These are phyloP conservation scores for Drosophila ochracea DNA, from an alignment of 2,888 invertebrate genomes.

Conservation along the genomic window DNA sequence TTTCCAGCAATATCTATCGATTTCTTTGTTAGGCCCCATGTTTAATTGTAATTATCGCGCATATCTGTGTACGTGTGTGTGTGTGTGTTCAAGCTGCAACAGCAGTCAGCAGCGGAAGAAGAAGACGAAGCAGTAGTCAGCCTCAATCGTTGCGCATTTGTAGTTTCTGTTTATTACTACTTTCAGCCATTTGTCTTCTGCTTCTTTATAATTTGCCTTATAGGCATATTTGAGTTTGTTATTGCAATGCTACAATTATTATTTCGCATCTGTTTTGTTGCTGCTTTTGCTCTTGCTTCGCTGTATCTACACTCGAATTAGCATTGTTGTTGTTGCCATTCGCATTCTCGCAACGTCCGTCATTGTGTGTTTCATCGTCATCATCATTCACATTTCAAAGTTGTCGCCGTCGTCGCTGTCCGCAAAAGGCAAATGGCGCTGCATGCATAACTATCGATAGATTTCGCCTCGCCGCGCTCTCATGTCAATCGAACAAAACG, in stretches of 20 bases:
- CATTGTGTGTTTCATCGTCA: slow-evolving; percentile 56
- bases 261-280: slow-evolving; percentile 73
- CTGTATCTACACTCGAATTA: slow-evolving; percentile 74
- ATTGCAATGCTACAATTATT: slow-evolving; percentile 76
- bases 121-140: slow-evolving; percentile 36
- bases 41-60: slow-evolving; percentile 75
- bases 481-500: slow-evolving; percentile 39
- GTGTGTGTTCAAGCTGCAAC: slow-evolving; percentile 43
- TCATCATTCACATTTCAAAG: slow-evolving; percentile 67
- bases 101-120: slow-evolving; percentile 23
- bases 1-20: slow-evolving; percentile 73
- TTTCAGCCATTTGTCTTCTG: slow-evolving; percentile 31
- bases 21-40: slow-evolving; percentile 73
- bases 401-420: slow-evolving; percentile 46
- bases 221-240: slow-evolving; percentile 28
- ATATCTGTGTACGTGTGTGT: slow-evolving; percentile 20
- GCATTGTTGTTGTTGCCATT: slow-evolving; percentile 55
- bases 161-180: slow-evolving; percentile 52
- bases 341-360: slow-evolving; percentile 66
- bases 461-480: slow-evolving; percentile 33
- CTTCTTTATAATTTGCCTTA: slow-evolving; percentile 15
- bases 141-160: slow-evolving; percentile 70
- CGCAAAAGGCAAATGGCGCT: slow-evolving; percentile 68
- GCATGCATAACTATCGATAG: slow-evolving; percentile 72
- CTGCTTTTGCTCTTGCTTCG: slow-evolving; percentile 41